Evolutionary conservation across 2,888 invertebrate genomes (phyloP), one percentile per base, ranked within the genome.

Genomic region (Ophonus ardosiacus): DNA sequence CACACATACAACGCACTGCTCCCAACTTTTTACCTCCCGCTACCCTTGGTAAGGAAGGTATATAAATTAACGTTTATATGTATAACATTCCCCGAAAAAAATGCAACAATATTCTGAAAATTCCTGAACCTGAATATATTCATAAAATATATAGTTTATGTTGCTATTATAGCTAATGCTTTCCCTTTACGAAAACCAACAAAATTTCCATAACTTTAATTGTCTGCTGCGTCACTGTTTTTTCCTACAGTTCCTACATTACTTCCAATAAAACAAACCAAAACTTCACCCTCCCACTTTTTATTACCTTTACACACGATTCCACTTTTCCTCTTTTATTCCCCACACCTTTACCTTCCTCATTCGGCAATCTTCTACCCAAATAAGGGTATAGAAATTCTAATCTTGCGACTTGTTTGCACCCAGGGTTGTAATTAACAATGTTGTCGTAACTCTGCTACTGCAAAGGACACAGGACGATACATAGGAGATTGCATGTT

Each of bases 291-390:
- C 13, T 21, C 24, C 18, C 43, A 68, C 31, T 59, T 71, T 71
- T 81, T 82, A 82, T 82, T 82, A 51, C 68, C 56, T 6, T 17
- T 71, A 68, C 68, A 56, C 82, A 82, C 82, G 82, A 71, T 56
- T 51, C 43, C 13, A 13, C 7, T 2, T 51, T 51, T 5, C 43
- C 43, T 51, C 2, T 8, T 51, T 4, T 51, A 13, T 10, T 51
- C 10, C 13, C 8, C 43, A 51, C 10, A 51, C 43, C 13, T 51
- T 13, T 51, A 51, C 43, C 43, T 51, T 51, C 8, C 10, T 10
- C 43, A 51, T 31, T 31, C 5, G 6, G 5, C 31, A 5, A 31
- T 10, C 10, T 51, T 13, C 43, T 56, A 78, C 78, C 56, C 57
- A 78, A 31, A 56, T 51, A 10, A 51, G 57, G 21, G 57, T 57